Base-by-base conservation (phyloP, 2,113 vertebrate genomes). In the Rutilus rutilus region DNA sequence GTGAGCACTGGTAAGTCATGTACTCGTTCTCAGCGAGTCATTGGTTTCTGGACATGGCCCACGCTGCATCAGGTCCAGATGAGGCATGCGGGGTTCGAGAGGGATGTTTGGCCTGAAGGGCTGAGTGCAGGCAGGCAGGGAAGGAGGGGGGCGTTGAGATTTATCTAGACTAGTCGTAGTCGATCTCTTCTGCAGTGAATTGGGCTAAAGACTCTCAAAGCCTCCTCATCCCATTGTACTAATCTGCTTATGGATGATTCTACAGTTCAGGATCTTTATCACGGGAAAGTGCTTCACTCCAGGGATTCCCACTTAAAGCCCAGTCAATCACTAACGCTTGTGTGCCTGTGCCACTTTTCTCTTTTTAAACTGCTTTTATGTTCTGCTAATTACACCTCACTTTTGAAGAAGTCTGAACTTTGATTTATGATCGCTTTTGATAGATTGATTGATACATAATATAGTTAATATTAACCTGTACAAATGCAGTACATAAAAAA, bases 191-290 rank as follows among this genome's bases (percentile, higher is more conserved):
- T 87, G 90, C 89, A 87, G 82, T 84, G 88, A 90, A 91, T 88
- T 89, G 88, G 89, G 87, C 89, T 93, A 94, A 93, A 95, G 91
- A 88, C 92, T 92, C 89, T 92, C 92, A 93, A 82, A 82, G 92
- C 88, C 91, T 91, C 91, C 94, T 95, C 91, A 95, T 95, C 94
- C 93, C 92, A 95, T 95, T 95, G 93, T 90, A 90, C 71, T 95
- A 94, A 95, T 95, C 94, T 93, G 87, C 92, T 95, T 94, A 95
- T 88, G 69, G 90, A 85, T 82, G 86, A 92, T 90, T 92, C 88
- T 84, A 88, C 91, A 91, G 92, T 91, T 94, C 92, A 92, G 90
- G 92, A 77, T 86, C 92, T 91, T 88, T 88, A 87, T 85, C 88
- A 91, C 83, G 89, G 78, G 81, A 90, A 91, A 93, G 91, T 90